These are phyloP conservation scores for Magallana nippona DNA, from an alignment of 2,888 invertebrate species.

Conservation along the genomic window DNA sequence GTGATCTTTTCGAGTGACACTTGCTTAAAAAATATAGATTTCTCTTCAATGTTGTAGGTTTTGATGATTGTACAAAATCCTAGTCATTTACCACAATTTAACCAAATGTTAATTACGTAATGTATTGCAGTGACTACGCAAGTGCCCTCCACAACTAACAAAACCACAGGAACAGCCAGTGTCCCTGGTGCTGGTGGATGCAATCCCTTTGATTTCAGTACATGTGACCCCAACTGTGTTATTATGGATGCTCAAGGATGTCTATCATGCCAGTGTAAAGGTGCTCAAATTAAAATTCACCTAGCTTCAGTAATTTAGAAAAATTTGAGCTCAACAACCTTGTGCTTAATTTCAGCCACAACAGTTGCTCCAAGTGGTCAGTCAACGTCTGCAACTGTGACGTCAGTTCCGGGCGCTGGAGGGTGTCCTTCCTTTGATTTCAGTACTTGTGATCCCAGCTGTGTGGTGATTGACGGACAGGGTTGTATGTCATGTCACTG, in stretches of 20 bases:
- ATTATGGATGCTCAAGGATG: slow-evolving; percentile 45
- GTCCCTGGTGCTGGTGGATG: slow-evolving; percentile 43
- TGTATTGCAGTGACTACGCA: neutral
- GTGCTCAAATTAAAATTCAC: no score
- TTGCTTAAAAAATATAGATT: no score
- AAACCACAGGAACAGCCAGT: neutral
- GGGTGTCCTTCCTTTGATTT: slow-evolving; percentile 45
- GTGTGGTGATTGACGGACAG: slow-evolving; percentile 43
- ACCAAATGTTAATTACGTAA: no score
- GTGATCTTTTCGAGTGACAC: no score
- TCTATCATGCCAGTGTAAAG: slow-evolving; percentile 34
- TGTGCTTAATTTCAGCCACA: neutral
- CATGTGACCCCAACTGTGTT: slow-evolving; percentile 42
- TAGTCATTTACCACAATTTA: no score
- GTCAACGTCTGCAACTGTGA: neutral
- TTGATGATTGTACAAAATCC: no score
- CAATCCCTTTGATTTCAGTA: slow-evolving; percentile 43
- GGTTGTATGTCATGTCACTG: neutral
- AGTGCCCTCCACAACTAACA: neutral
- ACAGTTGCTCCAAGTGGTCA: neutral
- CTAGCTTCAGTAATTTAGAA: no score
- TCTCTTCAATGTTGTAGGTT: no score
- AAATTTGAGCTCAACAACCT: no score
- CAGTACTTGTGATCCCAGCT: slow-evolving; percentile 39
- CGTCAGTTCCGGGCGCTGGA: slow-evolving; percentile 37